phyloP scores from a whole-genome alignment of 2,797 vertebrate genomes.

The Lycodopsis pacificus region DNA sequence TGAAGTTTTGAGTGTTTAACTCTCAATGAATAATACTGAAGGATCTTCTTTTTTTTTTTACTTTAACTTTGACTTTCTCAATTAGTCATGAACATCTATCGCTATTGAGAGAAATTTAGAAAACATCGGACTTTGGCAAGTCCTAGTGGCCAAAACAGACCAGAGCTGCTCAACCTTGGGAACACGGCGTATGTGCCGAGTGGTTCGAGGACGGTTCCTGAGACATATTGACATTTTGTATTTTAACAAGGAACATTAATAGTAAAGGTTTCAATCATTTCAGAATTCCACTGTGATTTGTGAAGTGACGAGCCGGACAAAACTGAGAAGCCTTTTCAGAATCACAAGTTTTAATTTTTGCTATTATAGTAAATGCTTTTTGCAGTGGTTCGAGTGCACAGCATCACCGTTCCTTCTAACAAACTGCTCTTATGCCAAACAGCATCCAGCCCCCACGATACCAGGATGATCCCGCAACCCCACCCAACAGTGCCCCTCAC shows the following conservation, averaged over 20 bases:
- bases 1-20: neutral
- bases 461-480: neutral
- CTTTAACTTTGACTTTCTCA: neutral
- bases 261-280: neutral
- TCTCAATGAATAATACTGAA: neutral
- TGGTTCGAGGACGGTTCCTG: neutral
- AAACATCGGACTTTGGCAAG: neutral
- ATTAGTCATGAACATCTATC: neutral
- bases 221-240: neutral
- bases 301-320: neutral
- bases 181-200: neutral
- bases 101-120: neutral
- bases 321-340: neutral
- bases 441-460: conserved; percentile 13
- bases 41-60: neutral
- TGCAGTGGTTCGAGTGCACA: neutral
- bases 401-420: neutral
- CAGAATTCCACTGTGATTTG: neutral
- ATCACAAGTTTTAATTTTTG: neutral
- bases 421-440: conserved; percentile 7
- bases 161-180: conserved; percentile 5
- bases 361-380: neutral
- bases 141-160: neutral
- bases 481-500: neutral
- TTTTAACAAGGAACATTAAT: neutral